phyloP scores from a whole-genome alignment of 2,888 invertebrate genomes.

The Rosalia funebris region DNA sequence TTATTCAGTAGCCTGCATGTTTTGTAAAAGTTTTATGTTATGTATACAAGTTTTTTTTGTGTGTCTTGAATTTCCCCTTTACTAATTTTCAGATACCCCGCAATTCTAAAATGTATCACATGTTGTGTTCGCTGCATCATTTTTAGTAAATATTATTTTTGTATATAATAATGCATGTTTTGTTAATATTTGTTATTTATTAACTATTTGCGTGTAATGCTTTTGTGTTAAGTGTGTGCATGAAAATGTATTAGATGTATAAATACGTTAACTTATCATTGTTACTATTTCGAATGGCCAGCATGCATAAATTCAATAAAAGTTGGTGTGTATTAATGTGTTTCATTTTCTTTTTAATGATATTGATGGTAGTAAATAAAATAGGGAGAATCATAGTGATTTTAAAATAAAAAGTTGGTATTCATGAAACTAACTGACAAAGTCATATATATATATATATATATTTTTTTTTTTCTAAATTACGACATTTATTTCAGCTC shows the following conservation, averaged over 20 bases:
- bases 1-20: too few relatives aligned
- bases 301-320: not conserved
- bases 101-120: slow-evolving; percentile 25
- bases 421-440: not conserved
- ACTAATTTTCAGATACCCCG: slow-evolving; percentile 29
- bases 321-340: not conserved
- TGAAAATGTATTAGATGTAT: not conserved
- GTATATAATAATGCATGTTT: slow-evolving; percentile 9
- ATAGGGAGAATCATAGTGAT: not conserved
- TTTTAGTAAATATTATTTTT: slow-evolving; percentile 17
- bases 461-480: slow-evolving; percentile 5
- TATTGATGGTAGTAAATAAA: not conserved
- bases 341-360: not conserved
- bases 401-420: not conserved
- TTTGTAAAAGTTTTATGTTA: slow-evolving; percentile 7
- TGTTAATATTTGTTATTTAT: not conserved
- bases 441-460: too few relatives aligned
- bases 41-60: slow-evolving; percentile 5
- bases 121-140: slow-evolving; percentile 24
- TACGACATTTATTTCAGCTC: slow-evolving; percentile 23
- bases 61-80: slow-evolving; percentile 9
- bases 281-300: too few relatives aligned
- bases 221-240: slow-evolving; percentile 10
- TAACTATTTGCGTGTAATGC: not conserved
- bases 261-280: too few relatives aligned